A percentile compares a stretch with the other conserved stretches of the same genome.
phyloP scores from a whole-genome alignment of 1,140 invertebrate genomes.

The Zaprionus lachaisei region DNA sequence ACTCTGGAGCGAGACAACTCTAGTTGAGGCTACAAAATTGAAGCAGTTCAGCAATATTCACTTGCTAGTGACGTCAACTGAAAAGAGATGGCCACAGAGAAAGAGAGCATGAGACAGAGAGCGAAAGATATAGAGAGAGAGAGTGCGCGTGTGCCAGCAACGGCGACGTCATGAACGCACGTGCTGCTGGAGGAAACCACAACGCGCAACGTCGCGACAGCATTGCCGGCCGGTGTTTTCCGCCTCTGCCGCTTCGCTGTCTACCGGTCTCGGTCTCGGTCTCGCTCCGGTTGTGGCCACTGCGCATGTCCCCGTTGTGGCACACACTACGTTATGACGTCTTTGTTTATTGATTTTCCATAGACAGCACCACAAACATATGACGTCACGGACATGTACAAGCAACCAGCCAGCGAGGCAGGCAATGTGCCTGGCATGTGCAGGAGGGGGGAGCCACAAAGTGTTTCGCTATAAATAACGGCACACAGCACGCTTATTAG shows the following conservation, averaged over 20 bases:
- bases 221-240: constrained; percentile 5
- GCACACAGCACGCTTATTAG: not conserved
- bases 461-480: constrained; percentile 5
- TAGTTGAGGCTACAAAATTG: not conserved
- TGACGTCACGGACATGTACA: constrained; percentile 8
- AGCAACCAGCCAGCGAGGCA: not conserved
- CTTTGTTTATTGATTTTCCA: constrained; percentile 9
- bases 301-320: not conserved
- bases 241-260: not conserved
- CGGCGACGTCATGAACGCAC: constrained; percentile 4
- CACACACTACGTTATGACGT: not conserved
- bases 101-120: not conserved
- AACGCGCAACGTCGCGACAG: not conserved
- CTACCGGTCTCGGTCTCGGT: constrained; percentile 2
- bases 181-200: constrained; percentile 2
- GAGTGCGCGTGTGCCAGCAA: not conserved
- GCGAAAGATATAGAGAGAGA: not conserved
- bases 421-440: not conserved
- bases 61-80: not conserved
- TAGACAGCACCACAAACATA: constrained; percentile 3
- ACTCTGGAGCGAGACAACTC: constrained; percentile 3
- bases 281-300: not conserved
- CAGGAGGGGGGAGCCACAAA: not conserved
- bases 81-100: not conserved
- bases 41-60: not conserved